Base-by-base conservation (phyloP, 2,797 vertebrate genomes). In the Mergus octosetaceus region DNA sequence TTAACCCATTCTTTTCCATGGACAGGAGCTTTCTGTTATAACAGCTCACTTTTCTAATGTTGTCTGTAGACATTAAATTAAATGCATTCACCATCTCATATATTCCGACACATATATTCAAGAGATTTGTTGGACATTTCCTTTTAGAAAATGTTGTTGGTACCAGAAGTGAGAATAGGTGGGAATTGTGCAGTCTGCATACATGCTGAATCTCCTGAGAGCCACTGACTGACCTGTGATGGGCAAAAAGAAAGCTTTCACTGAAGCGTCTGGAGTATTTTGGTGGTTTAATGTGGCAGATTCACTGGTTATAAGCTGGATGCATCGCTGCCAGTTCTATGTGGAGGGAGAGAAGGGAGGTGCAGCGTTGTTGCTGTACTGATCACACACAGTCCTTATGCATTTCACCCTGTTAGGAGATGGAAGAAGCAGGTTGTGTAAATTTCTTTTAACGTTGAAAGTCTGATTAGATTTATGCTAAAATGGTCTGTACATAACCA, bases 381-480 rank as follows among this genome's bases (percentile, higher is more conserved):
- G 62, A 81, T 77, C 64, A 30, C 64, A 21, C 0, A 0, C 69
- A 20, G 43, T 76, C 43, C 51, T 69, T 85, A 21, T 0, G 0
- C 41, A 30, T 69, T 69, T 78, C 43, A 61, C 14, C 87, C 57
- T 93, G 30, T 57, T 87, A 89, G 47, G 22, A 68, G 47, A 13
- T 45, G 30, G 32, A 92, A 85, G 57, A 89, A 85, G 32, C 75
- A 82, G 49, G 54, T 80, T 77, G 61, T 76, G 2, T 76, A 53
- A 79, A 36, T 49, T 14, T 53, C 30, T 61, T 57, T 43, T 5
- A n/a, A 61, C 25, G 32, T 68, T 91, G 81, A 83, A 93, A 94
- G 77, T 94, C 22, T 75, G 69, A n/a, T 68, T 77, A 25, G 22
- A 76, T 93, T 87, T 78, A 47, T 51, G 32, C 43, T 51, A 68